Conservation (phyloP, 2,888 invertebrate species). For the Spicauda simplicius region DNA sequence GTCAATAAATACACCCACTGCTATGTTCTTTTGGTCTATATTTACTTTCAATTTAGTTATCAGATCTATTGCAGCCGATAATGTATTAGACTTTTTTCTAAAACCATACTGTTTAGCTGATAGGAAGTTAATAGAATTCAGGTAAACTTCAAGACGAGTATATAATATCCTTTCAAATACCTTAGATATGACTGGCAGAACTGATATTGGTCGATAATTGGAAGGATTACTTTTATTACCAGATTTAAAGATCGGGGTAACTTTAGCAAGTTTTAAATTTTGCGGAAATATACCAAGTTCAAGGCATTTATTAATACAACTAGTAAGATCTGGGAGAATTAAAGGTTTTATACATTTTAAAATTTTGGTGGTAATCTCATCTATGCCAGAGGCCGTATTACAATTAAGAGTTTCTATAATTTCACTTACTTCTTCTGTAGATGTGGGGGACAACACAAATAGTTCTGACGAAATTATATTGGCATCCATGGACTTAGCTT, state of each 20-base stretch:
- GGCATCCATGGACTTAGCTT: neutral
- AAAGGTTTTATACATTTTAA: slow-evolving; percentile 55
- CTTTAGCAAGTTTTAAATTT: slow-evolving; percentile 39
- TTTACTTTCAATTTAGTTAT: slow-evolving; percentile 25
- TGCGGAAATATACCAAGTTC: slow-evolving; percentile 36
- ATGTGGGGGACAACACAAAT: slow-evolving; percentile 7
- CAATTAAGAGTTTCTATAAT: slow-evolving; percentile 36
- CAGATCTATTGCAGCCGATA: slow-evolving; percentile 28
- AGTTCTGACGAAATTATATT: neutral
- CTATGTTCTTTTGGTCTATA: slow-evolving; percentile 28
- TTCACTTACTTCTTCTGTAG: slow-evolving; percentile 31
- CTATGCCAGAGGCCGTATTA: slow-evolving; percentile 37
- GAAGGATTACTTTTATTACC: slow-evolving; percentile 12
- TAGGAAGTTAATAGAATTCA: neutral
- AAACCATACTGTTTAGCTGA: slow-evolving; percentile 23
- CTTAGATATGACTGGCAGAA: slow-evolving; percentile 27
- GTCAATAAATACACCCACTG: slow-evolving; percentile 32
- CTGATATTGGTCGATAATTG: slow-evolving; percentile 21
- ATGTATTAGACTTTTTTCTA: slow-evolving; percentile 28
- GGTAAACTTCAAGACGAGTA: slow-evolving; percentile 4
- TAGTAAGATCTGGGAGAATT: slow-evolving; percentile 16
- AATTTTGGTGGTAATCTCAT: slow-evolving; percentile 36
- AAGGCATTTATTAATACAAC: slow-evolving; percentile 8
- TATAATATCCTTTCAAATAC: slow-evolving; percentile 27
- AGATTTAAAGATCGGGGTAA: slow-evolving; percentile 32